A percentile compares a stretch with the other conserved stretches of the same genome.
Evolutionary conservation across 2,797 vertebrate species (phyloP).

Genomic region (Pachyuromys duprasi): DNA sequence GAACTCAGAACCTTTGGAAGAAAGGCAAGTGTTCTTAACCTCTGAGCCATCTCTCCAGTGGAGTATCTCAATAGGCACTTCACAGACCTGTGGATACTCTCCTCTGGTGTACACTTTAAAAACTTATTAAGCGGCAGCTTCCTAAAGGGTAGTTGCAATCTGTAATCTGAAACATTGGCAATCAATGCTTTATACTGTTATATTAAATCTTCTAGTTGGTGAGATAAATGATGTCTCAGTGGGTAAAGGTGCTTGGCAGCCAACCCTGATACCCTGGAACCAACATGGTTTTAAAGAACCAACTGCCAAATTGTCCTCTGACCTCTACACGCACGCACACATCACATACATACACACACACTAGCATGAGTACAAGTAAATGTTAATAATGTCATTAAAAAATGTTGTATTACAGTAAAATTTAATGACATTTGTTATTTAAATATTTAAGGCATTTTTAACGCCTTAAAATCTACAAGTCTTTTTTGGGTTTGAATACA

Average conservation of each 20-base stretch:
- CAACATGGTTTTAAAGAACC: neutral
- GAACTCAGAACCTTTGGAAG: too few relatives aligned
- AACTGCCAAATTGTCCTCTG: neutral
- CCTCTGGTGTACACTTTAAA: neutral
- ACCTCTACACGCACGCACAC: neutral
- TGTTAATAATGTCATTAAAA: neutral
- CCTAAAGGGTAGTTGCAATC: neutral
- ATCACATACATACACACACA: neutral
- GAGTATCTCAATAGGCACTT: slow-evolving; percentile 11
- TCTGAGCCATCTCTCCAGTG: too few relatives aligned
- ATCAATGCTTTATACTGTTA: neutral
- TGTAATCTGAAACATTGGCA: neutral
- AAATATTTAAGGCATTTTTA: too few relatives aligned
- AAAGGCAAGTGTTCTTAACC: too few relatives aligned
- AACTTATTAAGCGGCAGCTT: neutral
- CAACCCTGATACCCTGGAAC: neutral
- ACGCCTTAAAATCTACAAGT: neutral
- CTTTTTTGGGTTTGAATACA: neutral
- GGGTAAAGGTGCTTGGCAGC: neutral
- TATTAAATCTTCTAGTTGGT: neutral
- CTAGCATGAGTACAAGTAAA: neutral
- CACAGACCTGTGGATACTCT: neutral
- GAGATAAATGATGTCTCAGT: neutral
- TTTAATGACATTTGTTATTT: too few relatives aligned
- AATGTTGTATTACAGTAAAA: too few relatives aligned